A percentile compares a stretch with the other conserved stretches of the same genome.
Conservation (phyloP, 2,113 vertebrate species). For the Pterocles orientalis region DNA sequence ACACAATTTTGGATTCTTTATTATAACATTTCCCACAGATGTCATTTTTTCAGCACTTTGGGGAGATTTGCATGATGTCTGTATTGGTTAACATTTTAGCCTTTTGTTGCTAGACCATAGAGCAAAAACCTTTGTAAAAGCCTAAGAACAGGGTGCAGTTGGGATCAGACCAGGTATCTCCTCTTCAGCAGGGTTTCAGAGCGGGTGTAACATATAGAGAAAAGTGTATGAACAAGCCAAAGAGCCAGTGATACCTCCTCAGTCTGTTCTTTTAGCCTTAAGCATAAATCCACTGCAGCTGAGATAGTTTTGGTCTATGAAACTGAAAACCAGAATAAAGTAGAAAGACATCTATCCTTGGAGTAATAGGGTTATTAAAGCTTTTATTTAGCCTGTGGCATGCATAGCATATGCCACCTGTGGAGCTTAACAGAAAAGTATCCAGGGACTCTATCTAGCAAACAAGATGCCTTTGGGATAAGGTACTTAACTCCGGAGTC, state of each 20-base stretch:
- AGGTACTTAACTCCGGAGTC: not conserved
- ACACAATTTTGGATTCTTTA: not conserved
- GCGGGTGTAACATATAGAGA: not conserved
- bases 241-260: not conserved
- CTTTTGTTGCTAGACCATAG: not conserved
- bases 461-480: not conserved
- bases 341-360: not conserved
- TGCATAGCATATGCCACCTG: not conserved
- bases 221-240: not conserved
- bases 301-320: not conserved
- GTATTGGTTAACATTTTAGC: not conserved
- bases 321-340: not conserved
- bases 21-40: not conserved
- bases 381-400: not conserved
- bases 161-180: not conserved
- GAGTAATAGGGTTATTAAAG: not conserved
- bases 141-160: not conserved
- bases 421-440: not conserved
- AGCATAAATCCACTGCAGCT: not conserved
- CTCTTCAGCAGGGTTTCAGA: not conserved
- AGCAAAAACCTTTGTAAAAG: not conserved
- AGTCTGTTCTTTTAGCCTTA: not conserved
- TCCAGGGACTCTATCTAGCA: not conserved
- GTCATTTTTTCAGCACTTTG: not conserved
- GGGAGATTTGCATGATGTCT: not conserved